These are phyloP conservation scores for Lagria hirta DNA, from an alignment of 2,888 invertebrate genomes.

Conservation along the genomic window DNA sequence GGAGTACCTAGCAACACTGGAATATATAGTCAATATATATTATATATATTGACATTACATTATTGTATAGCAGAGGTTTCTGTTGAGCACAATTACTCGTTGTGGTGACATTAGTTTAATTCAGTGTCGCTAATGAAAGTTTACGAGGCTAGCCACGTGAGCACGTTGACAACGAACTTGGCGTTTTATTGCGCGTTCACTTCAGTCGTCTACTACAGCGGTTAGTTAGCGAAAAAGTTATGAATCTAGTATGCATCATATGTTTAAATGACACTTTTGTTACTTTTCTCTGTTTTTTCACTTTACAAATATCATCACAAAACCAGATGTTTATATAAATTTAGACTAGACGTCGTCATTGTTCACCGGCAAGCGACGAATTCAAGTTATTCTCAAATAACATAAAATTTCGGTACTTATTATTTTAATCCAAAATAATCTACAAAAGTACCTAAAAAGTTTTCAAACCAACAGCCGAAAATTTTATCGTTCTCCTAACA, in stretches of 20 bases:
- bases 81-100: conserved; percentile 53
- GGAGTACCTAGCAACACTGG: too few relatives aligned
- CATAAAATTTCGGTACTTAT: too few relatives aligned
- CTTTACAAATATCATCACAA: too few relatives aligned
- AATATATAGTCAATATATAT: conserved; percentile 51
- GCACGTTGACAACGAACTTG: conserved; percentile 29
- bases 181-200: conserved; percentile 39
- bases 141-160: conserved; percentile 51
- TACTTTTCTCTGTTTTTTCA: conserved; percentile 23
- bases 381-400: too few relatives aligned
- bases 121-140: conserved; percentile 54
- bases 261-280: conserved; percentile 27
- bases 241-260: conserved; percentile 31
- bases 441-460: too few relatives aligned
- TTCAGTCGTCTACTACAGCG: conserved; percentile 37
- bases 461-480: too few relatives aligned
- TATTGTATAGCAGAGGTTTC: conserved; percentile 43
- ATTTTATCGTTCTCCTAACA: too few relatives aligned
- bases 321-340: too few relatives aligned
- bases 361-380: too few relatives aligned
- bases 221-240: conserved; percentile 39
- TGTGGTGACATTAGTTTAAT: conserved; percentile 55
- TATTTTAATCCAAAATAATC: too few relatives aligned
- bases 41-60: conserved; percentile 51
- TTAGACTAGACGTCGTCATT: too few relatives aligned